phyloP scores from a whole-genome alignment of 2,113 vertebrate genomes.

The Hemiprocne comata region DNA sequence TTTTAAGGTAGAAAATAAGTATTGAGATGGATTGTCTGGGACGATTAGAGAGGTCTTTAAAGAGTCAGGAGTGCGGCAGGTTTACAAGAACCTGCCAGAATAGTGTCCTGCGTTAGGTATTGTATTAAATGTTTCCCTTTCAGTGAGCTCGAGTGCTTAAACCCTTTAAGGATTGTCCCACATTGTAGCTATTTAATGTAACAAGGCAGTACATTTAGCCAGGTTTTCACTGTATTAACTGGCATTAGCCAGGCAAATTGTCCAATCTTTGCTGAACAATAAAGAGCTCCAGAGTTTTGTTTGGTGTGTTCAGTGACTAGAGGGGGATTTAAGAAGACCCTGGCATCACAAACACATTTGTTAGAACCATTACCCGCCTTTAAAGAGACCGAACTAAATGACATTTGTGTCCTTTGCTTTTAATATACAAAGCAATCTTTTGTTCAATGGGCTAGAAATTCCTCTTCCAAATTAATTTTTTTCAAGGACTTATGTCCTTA shows the following conservation, averaged over 20 bases:
- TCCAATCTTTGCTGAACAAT: neutral
- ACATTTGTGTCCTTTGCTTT: neutral
- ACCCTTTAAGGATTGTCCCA: neutral
- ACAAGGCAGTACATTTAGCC: neutral
- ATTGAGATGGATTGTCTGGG: neutral
- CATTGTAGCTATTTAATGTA: neutral
- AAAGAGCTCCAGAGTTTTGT: neutral
- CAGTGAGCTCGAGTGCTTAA: neutral
- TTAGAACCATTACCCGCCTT: neutral
- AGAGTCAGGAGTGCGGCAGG: neutral
- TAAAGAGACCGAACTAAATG: neutral
- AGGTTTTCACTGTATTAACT: neutral
- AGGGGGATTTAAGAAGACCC: neutral
- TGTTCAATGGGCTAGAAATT: neutral
- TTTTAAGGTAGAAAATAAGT: neutral
- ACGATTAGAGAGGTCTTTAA: neutral
- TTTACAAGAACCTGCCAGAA: neutral
- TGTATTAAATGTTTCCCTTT: neutral
- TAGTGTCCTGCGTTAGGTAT: fast-evolving
- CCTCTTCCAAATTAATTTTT: neutral
- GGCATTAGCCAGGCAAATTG: neutral
- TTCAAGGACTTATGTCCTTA: neutral
- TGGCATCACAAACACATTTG: neutral
- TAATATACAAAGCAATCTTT: neutral
- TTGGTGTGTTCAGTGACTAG: neutral